Evolutionary conservation across 53 echinoderm and acorn worm species (phyloP), one percentile per base, ranked within the genome.

Genomic region (Hippasteria phrygiana): DNA sequence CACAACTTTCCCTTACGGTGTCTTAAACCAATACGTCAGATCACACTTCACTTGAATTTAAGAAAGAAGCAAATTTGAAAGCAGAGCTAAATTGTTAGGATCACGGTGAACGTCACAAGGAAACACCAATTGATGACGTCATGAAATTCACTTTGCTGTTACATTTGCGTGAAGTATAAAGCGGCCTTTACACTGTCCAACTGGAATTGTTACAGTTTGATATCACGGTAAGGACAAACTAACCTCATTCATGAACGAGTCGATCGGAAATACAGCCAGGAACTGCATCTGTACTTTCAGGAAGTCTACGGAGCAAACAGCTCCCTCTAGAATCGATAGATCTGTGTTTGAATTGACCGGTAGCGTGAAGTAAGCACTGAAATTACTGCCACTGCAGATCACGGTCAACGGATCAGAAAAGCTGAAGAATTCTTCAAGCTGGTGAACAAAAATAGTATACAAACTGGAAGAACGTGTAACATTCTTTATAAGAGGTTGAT

Each of bases 331-430:
- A 36, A 76, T 74, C 9, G 45, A 17, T 67, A 95, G 59, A 72
- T 95, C 87, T 0, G 84, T 80, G 8, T 72, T 73, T 8, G 93
- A 83, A 12, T 83, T 47, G 24, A 66, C 74, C 10, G 90, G 88
- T 0, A 92, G 79, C 11, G 17, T 26, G 71, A 94, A 92, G 75
- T 88, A 93, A 8, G 86, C 18, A 6, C 79, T 69, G 72, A 95
- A 93, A 56, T 89, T 83, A 2, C 95, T 91, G 16, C 78, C 62
- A 26, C 41, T 43, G 55, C 95, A 95, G n/a, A 93, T 51, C 29
- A 37, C 55, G 5, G 37, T 87, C 34, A 95, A 87, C 2, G 66
- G 74, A 51, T 87, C 32, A 26, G 87, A 14, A 1, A 87, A 51
- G 54, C 9, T 82, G 1, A 88, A 47, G 53, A 93, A 66, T 14